A percentile compares a stretch with the other conserved stretches of the same genome.
Conservation (phyloP, 2,113 vertebrate species). For the Lepisosteus oculatus region DNA sequence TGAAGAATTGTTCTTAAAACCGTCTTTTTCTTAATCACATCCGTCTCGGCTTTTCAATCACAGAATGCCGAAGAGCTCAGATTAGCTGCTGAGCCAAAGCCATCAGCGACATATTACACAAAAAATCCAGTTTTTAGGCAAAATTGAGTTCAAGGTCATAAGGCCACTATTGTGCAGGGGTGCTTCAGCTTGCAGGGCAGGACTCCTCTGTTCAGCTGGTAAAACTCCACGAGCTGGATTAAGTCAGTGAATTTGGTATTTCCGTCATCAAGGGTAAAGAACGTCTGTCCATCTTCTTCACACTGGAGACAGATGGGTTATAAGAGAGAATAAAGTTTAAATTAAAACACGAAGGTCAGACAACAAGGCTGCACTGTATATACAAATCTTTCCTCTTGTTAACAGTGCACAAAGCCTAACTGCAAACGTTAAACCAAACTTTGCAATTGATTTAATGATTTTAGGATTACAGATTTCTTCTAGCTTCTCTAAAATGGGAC, state of each 20-base stretch:
- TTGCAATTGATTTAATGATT: too few species aligned
- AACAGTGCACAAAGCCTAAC: too few species aligned
- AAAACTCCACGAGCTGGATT: constrained; percentile 98
- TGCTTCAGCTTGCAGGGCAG: constrained; percentile 98
- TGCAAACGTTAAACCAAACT: too few species aligned
- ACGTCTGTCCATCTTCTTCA: constrained; percentile 91
- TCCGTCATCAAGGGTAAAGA: constrained; percentile 95
- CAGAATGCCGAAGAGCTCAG: constrained; percentile 12
- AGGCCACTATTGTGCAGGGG: constrained; percentile 95
- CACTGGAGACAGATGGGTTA: constrained; percentile 60
- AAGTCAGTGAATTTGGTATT: constrained; percentile 97
- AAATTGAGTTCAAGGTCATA: constrained; percentile 74
- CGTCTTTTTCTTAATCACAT: constrained; percentile 12
- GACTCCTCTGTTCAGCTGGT: constrained; percentile 97
- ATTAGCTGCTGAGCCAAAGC: constrained; percentile 7
- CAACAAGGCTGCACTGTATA: background rate
- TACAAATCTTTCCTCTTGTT: too few species aligned
- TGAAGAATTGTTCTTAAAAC: background rate
- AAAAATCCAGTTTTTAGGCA: constrained; percentile 35
- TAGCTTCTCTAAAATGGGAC: too few species aligned
- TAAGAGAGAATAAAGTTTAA: constrained; percentile 18
- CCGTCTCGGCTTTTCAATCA: background rate
- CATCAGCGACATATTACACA: constrained; percentile 1
- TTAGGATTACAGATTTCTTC: too few species aligned
- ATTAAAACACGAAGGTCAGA: background rate